These are phyloP conservation scores for Hydrocynus forskahlii DNA, from an alignment of 2,797 vertebrate genomes.

Conservation along the genomic window DNA sequence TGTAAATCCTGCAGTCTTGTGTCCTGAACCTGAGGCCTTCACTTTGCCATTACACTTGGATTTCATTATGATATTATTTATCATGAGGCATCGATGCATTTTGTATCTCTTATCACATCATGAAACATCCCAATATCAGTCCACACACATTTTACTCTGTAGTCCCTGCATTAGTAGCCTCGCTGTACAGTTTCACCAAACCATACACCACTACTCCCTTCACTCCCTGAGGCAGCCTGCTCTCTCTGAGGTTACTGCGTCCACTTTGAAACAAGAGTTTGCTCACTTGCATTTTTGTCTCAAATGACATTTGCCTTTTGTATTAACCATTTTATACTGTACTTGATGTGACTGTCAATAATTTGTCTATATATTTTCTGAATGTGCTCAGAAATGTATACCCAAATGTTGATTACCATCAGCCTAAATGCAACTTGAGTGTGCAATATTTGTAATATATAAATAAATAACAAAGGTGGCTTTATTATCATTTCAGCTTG, in stretches of 20 bases:
- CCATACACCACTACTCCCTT: neutral
- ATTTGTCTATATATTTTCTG: constrained; percentile 62
- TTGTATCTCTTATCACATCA: neutral
- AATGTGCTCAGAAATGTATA: constrained; percentile 60
- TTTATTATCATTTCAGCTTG: constrained; percentile 43
- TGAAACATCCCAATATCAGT: neutral
- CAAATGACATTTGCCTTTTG: constrained; percentile 81
- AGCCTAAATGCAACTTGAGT: constrained; percentile 57
- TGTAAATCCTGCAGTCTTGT: neutral
- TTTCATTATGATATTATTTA: neutral
- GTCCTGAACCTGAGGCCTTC: neutral
- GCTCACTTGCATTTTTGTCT: constrained; percentile 70
- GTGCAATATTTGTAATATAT: constrained; percentile 65
- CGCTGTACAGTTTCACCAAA: neutral
- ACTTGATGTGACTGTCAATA: constrained; percentile 68
- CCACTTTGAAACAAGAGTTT: constrained; percentile 33
- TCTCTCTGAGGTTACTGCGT: constrained; percentile 62
- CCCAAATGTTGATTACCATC: constrained; percentile 59
- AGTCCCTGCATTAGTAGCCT: neutral
- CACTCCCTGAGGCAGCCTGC: constrained; percentile 54
- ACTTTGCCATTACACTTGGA: neutral
- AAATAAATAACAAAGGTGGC: constrained; percentile 44
- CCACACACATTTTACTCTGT: neutral
- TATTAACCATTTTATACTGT: constrained; percentile 81
- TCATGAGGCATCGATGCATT: neutral